Conservation (phyloP, 1,140 invertebrate species). For the Neodiprion pinetum region DNA sequence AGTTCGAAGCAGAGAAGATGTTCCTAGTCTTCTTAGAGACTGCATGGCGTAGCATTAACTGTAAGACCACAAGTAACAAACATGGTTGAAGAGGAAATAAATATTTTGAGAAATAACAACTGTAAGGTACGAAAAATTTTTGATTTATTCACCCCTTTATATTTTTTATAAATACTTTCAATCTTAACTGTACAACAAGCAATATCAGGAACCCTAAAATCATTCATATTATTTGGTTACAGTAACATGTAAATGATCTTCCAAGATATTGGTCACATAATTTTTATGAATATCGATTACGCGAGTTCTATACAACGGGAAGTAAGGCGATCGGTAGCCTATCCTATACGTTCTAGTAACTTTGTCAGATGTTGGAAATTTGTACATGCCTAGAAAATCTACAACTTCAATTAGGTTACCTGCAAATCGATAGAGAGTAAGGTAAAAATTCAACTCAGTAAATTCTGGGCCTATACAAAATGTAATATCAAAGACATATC, state of each 20-base stretch:
- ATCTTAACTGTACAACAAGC: too few species aligned
- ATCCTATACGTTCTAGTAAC: conserved; percentile 55
- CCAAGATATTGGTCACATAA: conserved; percentile 49
- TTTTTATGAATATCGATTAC: conserved; percentile 56
- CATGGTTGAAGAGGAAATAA: not conserved
- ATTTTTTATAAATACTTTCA: too few species aligned
- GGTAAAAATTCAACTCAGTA: conserved; percentile 42
- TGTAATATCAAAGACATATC: conserved; percentile 54
- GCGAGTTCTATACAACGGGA: conserved; percentile 51
- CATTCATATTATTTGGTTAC: conserved; percentile 34
- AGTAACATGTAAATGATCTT: conserved; percentile 44
- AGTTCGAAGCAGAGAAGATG: conserved; percentile 15
- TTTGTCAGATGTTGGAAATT: conserved; percentile 38
- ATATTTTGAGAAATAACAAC: too few species aligned
- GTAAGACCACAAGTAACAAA: not conserved
- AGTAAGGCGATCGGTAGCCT: conserved; percentile 50
- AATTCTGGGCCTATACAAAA: conserved; percentile 40
- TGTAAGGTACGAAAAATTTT: too few species aligned
- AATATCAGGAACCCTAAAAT: too few species aligned
- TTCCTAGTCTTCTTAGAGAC: conserved; percentile 30
- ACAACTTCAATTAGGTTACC: conserved; percentile 51
- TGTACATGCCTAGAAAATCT: conserved; percentile 44
- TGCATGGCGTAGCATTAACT: conserved; percentile 38
- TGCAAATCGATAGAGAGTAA: conserved; percentile 48
- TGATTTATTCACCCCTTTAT: too few species aligned